Conservation (phyloP, 2,888 invertebrate genomes). For the Polydesmus complanatus region DNA sequence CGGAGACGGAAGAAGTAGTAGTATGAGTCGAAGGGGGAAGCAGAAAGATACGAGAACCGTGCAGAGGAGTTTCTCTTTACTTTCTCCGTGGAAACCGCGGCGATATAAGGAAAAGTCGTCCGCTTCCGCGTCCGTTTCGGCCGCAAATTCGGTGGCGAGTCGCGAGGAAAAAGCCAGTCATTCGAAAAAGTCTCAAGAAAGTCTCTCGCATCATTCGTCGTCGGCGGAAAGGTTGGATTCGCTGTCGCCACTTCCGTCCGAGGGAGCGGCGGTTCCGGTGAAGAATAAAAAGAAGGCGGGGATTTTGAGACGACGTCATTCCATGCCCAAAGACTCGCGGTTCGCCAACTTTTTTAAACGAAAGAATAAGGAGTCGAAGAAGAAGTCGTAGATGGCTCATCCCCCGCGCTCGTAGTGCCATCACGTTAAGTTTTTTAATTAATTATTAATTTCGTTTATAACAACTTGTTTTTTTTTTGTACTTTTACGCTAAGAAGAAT, state of each 20-base stretch:
- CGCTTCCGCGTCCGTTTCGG: not conserved
- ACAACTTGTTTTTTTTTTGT: no score
- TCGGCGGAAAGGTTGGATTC: constrained; percentile 17
- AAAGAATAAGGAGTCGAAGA: constrained; percentile 15
- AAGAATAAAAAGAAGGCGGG: constrained; percentile 12
- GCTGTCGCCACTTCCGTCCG: constrained; percentile 15
- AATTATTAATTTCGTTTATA: no score
- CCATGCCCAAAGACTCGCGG: constrained; percentile 25
- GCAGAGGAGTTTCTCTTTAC: constrained; percentile 60
- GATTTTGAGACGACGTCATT: constrained; percentile 19
- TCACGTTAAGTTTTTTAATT: no score
- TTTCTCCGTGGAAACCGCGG: constrained; percentile 71
- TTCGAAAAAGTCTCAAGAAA: not conserved
- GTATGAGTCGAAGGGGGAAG: not conserved
- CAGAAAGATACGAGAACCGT: constrained; percentile 37
- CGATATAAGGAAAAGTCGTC: constrained; percentile 47
- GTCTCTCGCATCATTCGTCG: constrained; percentile 7
- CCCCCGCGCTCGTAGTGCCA: no score
- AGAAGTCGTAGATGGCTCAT: not conserved
- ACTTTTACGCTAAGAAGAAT: no score
- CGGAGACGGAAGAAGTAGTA: not conserved
- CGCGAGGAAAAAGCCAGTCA: not conserved
- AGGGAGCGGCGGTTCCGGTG: not conserved
- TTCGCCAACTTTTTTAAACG: constrained; percentile 21
- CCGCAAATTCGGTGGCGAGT: not conserved